These are phyloP conservation scores for Emydocephalus ijimae DNA, from an alignment of 2,113 vertebrate genomes.

Conservation along the genomic window DNA sequence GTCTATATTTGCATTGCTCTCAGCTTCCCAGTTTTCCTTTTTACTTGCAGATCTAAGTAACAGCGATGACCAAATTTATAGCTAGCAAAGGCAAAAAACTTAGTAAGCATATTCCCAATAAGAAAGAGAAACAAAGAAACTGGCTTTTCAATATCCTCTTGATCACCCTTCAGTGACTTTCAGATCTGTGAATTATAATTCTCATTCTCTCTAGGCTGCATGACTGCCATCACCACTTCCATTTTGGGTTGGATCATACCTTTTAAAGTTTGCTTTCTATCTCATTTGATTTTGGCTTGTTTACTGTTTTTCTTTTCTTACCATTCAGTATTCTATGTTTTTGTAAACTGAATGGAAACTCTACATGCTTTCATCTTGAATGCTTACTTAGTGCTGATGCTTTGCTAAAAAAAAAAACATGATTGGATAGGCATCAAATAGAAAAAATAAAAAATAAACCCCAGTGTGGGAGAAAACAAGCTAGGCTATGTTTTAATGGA, in stretches of 20 bases:
- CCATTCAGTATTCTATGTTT: neutral
- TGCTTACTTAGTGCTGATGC: neutral
- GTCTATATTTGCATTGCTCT: neutral
- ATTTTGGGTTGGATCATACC: neutral
- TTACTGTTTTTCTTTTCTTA: neutral
- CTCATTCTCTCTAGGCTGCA: neutral
- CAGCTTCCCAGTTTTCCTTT: neutral
- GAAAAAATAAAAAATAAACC: neutral
- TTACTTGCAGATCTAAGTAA: neutral
- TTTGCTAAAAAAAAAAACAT: neutral
- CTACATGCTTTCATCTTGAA: neutral
- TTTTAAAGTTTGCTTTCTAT: neutral
- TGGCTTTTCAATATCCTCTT: neutral
- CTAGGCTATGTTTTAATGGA: neutral
- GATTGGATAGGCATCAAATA: neutral
- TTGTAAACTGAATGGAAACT: neutral
- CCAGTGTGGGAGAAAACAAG: neutral
- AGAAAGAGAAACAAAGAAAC: neutral
- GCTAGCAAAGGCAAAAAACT: neutral
- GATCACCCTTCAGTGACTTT: neutral
- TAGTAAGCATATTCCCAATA: neutral
- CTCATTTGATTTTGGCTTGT: neutral
- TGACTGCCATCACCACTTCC: neutral
- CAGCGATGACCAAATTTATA: neutral
- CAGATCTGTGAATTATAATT: neutral